Percentiles rank a stretch among this genome's conserved stretches.
Evolutionary conservation across 2,888 invertebrate genomes (phyloP).

Genomic region (Tiphia femorata): DNA sequence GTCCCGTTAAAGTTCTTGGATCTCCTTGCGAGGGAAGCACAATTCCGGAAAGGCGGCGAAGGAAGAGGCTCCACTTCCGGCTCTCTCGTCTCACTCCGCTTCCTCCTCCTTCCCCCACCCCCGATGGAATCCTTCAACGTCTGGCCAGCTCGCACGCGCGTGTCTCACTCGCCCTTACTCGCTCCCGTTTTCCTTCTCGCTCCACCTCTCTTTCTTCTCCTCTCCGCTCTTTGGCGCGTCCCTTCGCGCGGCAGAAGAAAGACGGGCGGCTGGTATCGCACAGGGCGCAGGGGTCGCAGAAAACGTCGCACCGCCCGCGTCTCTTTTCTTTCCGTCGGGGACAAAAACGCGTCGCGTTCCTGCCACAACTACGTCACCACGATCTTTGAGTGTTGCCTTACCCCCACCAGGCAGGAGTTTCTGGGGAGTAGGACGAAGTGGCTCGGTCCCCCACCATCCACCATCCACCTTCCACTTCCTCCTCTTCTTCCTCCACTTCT

Average conservation of each 20-base stretch:
- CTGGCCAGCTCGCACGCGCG: constrained; percentile 11
- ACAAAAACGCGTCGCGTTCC: constrained; percentile 63
- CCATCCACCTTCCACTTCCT: constrained; percentile 7
- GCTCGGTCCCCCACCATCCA: constrained; percentile 32
- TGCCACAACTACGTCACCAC: constrained; percentile 65
- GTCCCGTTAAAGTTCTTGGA: no score
- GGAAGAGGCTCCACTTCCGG: constrained; percentile 37
- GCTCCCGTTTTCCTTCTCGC: constrained; percentile 1
- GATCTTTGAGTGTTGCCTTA: constrained; percentile 64
- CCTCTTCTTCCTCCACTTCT: constrained; percentile 32
- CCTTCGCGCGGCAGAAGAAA: constrained; percentile 12
- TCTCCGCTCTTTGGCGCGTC: not conserved
- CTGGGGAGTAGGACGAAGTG: constrained; percentile 34
- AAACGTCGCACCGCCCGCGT: constrained; percentile 23
- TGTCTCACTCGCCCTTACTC: constrained; percentile 5
- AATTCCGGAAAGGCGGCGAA: no score
- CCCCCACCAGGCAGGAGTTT: constrained; percentile 53
- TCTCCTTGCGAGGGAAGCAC: no score
- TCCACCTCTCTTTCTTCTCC: not conserved
- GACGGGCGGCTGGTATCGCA: constrained; percentile 6
- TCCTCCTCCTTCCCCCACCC: constrained; percentile 5
- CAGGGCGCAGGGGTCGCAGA: constrained; percentile 28
- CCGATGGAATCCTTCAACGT: constrained; percentile 9
- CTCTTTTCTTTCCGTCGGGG: constrained; percentile 44
- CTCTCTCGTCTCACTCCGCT: constrained; percentile 27